Percentiles rank a stretch among this genome's conserved stretches.
Evolutionary conservation across 2,113 vertebrate species (phyloP).

Genomic region (Steatornis caripensis): DNA sequence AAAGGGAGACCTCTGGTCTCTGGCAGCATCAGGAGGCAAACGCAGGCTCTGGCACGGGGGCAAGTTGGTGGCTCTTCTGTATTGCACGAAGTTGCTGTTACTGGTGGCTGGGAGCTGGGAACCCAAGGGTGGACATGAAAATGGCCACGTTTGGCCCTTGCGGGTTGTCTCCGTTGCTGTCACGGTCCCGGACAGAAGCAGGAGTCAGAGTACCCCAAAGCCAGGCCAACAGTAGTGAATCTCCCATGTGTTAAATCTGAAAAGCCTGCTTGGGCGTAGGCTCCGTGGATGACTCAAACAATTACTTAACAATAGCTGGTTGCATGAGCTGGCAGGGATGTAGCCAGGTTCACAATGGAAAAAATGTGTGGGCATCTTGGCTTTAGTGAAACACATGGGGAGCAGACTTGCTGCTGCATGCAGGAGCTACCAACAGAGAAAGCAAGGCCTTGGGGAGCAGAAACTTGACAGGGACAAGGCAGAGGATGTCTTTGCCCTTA

Average conservation of each 20-base stretch:
- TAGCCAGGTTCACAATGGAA: constrained; percentile 49
- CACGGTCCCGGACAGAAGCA: background rate
- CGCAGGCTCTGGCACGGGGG: background rate
- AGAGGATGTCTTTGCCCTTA: constrained; percentile 46
- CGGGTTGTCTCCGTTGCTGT: background rate
- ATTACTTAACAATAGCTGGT: constrained; percentile 52
- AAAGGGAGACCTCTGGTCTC: background rate
- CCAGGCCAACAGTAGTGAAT: background rate
- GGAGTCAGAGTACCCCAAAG: constrained; percentile 3
- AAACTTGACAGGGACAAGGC: constrained; percentile 52
- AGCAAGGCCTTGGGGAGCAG: constrained; percentile 62
- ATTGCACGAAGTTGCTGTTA: background rate
- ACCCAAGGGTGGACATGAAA: background rate
- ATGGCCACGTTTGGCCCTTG: background rate
- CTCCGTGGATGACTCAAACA: constrained; percentile 47
- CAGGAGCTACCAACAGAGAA: constrained; percentile 45
- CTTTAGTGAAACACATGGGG: background rate
- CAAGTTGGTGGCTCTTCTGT: background rate
- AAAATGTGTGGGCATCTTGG: constrained; percentile 46
- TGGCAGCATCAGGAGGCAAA: background rate
- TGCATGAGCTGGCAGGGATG: constrained; percentile 48
- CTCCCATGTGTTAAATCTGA: background rate
- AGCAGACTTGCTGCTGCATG: constrained; percentile 47
- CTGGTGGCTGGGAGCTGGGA: background rate
- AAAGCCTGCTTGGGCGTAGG: constrained; percentile 44